phyloP scores from a whole-genome alignment of 1,140 invertebrate species.

The Panagrolaimus sp. region DNA sequence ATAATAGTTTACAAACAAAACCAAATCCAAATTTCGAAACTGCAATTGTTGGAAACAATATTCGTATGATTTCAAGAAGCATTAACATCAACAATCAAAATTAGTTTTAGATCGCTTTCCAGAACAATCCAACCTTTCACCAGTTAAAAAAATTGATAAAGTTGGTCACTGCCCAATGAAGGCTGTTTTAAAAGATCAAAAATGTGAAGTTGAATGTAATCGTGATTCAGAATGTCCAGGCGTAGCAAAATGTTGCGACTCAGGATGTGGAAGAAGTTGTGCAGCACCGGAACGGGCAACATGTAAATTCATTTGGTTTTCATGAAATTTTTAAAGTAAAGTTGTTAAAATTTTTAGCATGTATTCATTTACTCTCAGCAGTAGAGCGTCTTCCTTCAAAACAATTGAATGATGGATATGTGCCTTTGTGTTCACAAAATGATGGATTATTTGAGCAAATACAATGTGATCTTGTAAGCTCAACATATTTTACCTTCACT shows the following conservation, averaged over 20 bases:
- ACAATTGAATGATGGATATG: slow-evolving; percentile 39
- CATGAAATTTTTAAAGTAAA: slow-evolving; percentile 24
- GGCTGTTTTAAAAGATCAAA: slow-evolving; percentile 11
- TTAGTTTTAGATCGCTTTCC: too few relatives aligned
- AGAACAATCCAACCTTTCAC: background rate
- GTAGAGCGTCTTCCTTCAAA: slow-evolving; percentile 41
- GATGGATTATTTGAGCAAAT: slow-evolving; percentile 33
- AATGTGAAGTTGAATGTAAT: slow-evolving; percentile 31
- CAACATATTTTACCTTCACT: slow-evolving; percentile 20
- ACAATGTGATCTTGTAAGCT: slow-evolving; percentile 44
- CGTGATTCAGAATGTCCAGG: slow-evolving; percentile 37
- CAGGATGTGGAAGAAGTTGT: slow-evolving; percentile 37
- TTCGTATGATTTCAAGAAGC: slow-evolving; percentile 14
- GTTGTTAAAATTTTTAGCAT: slow-evolving; percentile 33
- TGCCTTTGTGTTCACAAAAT: slow-evolving; percentile 32
- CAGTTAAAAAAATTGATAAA: slow-evolving; percentile 33
- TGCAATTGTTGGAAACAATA: slow-evolving; percentile 5
- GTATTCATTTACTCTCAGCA: slow-evolving; percentile 44
- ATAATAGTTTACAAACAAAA: slow-evolving; percentile 10
- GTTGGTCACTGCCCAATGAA: background rate
- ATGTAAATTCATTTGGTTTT: slow-evolving; percentile 21
- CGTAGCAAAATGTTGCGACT: slow-evolving; percentile 42
- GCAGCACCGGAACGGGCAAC: slow-evolving; percentile 36
- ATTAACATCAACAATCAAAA: background rate
- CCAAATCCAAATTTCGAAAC: slow-evolving; percentile 18